Percentiles rank a stretch among this genome's conserved stretches.
Conservation (phyloP, 2,797 vertebrate species). For the Notolepis coatsorum region DNA sequence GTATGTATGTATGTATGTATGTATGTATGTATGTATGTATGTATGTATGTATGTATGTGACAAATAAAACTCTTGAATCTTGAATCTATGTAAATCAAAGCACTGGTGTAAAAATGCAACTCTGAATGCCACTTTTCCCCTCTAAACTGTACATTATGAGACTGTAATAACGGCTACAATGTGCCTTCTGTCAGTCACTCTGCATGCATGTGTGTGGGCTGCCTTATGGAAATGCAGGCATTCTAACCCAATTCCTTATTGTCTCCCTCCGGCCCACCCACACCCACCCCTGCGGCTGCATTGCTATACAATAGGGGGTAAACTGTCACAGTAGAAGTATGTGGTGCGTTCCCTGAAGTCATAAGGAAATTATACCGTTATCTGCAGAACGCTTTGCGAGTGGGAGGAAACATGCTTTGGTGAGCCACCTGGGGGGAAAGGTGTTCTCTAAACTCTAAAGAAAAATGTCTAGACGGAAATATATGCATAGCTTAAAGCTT, state of each 20-base stretch:
- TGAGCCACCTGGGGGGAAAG: neutral
- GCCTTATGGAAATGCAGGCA: constrained; percentile 68
- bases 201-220: constrained; percentile 62
- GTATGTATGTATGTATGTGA: too few species aligned
- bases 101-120: too few species aligned
- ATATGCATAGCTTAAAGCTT: too few species aligned
- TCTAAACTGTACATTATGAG: constrained; percentile 4
- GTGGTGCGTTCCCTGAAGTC: constrained; percentile 26
- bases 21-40: too few species aligned
- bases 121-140: constrained; percentile 5
- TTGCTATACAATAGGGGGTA: constrained; percentile 15
- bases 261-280: constrained; percentile 50
- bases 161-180: constrained; percentile 50
- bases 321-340: constrained; percentile 29
- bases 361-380: constrained; percentile 6
- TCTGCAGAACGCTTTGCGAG: constrained; percentile 5
- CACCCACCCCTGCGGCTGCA: constrained; percentile 24
- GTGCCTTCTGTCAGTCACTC: constrained; percentile 57
- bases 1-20: too few species aligned
- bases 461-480: neutral
- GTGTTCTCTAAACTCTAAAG: neutral
- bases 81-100: too few species aligned
- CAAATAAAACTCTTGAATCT: too few species aligned
- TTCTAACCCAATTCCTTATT: constrained; percentile 60
- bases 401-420: neutral